Conservation (phyloP, 2,888 invertebrate species). For the Melinaea marsaeus region DNA sequence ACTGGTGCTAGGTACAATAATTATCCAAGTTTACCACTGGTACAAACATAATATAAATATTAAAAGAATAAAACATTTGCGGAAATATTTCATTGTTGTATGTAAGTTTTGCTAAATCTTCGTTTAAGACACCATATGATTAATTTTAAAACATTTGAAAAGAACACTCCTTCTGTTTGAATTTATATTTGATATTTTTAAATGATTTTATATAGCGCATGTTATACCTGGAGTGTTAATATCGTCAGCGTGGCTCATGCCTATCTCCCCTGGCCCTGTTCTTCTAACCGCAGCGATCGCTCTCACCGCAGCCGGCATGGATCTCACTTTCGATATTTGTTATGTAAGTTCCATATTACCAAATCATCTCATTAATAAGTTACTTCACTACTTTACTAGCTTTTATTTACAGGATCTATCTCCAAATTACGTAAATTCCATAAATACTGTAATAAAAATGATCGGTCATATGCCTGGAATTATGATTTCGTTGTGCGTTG, state of each 20-base stretch:
- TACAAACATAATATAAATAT: constrained; percentile 52
- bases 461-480: constrained; percentile 84
- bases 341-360: constrained; percentile 51
- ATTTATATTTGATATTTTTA: not conserved
- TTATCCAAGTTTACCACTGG: constrained; percentile 62
- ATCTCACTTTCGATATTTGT: constrained; percentile 79
- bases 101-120: constrained; percentile 51
- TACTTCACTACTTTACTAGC: not conserved
- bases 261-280: constrained; percentile 56
- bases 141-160: no score
- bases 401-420: constrained; percentile 80
- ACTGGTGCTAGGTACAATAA: constrained; percentile 59
- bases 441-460: constrained; percentile 86
- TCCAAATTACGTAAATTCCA: constrained; percentile 84
- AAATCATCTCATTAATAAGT: not conserved
- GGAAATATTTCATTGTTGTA: constrained; percentile 67
- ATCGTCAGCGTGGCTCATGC: constrained; percentile 51
- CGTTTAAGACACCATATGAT: not conserved
- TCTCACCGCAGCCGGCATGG: constrained; percentile 79
- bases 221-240: constrained; percentile 70
- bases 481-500: constrained; percentile 83
- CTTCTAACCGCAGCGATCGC: constrained; percentile 61
- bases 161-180: not conserved
- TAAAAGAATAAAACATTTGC: constrained; percentile 49
- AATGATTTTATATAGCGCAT: constrained; percentile 57